Base-by-base conservation (phyloP, 2,888 invertebrate genomes). In the Drosophila austrosaltans region DNA sequence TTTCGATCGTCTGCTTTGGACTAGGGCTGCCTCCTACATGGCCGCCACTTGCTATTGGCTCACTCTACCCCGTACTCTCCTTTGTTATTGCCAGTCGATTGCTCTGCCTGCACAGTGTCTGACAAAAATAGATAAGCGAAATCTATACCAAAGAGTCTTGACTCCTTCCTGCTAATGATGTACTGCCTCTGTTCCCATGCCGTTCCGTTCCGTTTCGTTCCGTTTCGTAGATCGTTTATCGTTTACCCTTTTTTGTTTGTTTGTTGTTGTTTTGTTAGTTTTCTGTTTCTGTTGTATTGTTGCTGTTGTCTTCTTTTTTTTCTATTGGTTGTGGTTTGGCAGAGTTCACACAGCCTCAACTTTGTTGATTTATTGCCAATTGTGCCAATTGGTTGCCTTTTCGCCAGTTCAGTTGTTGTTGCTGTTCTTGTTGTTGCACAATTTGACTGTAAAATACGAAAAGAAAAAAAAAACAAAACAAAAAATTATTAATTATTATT, bases 361-460 rank as follows among this genome's bases (percentile, higher is more conserved):
- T 58, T 30, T 63, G 69, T 69, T 78, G 78, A 76, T 78, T 72
- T 78, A 78, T 72, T 66, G 78, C 76, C 78, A 76, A 78, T 78
- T 78, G 78, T 78, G 67, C 72, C 86, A 85, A 86, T 86, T 87
- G 86, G 75, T 79, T 79, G 79, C 66, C 72, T 77, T 79, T 61
- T 39, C 12, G 20, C 10, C 57, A 48, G 48, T 39, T 58, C 7
- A 25, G 48, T 61, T 20, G 59, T 48, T 60, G 56, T 75, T 77
- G 77, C 65, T 85, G 69, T 72, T 84, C 64, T 63, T 63, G 22
- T 53, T 83, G 77, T 73, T 83, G 82, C 71, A 86, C 83, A 86
- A 88, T 86, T 85, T 81, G 79, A 77, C 83, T 84, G 87, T 72
- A 86, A 81, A 63, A 7, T 59, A 56, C 63, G 36, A 56, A 57